Conservation (phyloP, 2,113 vertebrate species). For the Campylorhamphus procurvoides region DNA sequence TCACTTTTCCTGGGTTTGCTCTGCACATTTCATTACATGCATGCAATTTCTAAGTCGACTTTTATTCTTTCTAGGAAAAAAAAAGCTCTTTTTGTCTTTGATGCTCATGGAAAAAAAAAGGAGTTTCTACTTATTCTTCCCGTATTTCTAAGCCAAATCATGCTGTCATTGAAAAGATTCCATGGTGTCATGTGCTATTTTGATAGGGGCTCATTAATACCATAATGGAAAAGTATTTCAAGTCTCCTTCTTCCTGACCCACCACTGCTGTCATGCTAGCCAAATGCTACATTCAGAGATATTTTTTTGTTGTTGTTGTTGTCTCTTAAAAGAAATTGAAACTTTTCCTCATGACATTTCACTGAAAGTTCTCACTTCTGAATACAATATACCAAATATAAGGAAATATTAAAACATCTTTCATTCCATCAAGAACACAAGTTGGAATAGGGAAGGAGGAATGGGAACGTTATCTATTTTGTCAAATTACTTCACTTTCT, state of each 20-base stretch:
- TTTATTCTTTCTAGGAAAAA: neutral
- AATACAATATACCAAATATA: neutral
- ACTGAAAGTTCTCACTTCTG: neutral
- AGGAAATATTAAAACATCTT: neutral
- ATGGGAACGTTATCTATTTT: neutral
- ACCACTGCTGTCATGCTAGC: neutral
- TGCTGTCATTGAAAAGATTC: constrained; percentile 25
- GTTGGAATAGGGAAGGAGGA: neutral
- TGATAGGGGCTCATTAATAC: constrained; percentile 43
- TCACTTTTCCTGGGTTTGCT: neutral
- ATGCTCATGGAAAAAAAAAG: neutral
- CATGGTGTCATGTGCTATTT: neutral
- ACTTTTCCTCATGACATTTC: neutral
- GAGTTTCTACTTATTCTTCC: neutral
- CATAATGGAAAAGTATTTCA: constrained; percentile 21
- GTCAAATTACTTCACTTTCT: constrained; percentile 3
- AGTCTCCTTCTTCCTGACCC: neutral
- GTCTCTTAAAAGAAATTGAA: neutral
- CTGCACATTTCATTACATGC: neutral
- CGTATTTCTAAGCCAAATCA: constrained; percentile 38
- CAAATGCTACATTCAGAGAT: neutral
- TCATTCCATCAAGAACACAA: neutral
- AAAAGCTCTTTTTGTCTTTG: neutral
- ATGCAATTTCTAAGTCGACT: neutral
- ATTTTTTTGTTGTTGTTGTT: neutral